Evolutionary conservation across 2,888 invertebrate genomes (phyloP).

Genomic region (Sinopyrophorus schimmeli): DNA sequence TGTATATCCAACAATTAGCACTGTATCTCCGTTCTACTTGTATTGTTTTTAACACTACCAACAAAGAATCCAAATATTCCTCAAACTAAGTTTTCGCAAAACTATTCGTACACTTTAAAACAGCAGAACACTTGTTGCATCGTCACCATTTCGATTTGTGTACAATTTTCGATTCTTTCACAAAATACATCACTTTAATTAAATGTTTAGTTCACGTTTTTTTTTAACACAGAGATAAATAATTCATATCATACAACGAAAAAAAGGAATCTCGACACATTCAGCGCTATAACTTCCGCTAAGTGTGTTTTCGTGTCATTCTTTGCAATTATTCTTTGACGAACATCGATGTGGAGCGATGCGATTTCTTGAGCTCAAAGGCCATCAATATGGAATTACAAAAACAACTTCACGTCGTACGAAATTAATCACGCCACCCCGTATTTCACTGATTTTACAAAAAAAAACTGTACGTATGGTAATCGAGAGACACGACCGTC

Average conservation of each 20-base stretch:
- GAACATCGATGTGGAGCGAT: slow-evolving; percentile 11
- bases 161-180: slow-evolving; percentile 40
- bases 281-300: slow-evolving; percentile 31
- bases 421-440: too few species aligned
- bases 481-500: not conserved
- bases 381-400: too few species aligned
- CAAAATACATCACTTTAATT: slow-evolving; percentile 42
- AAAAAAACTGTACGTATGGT: not conserved
- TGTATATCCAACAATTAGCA: slow-evolving; percentile 47
- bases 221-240: slow-evolving; percentile 15
- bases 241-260: slow-evolving; percentile 20
- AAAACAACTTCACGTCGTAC: too few species aligned
- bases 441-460: too few species aligned
- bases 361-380: too few species aligned
- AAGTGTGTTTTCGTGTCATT: slow-evolving; percentile 50
- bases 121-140: slow-evolving; percentile 12
- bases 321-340: slow-evolving; percentile 25
- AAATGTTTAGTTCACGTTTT: slow-evolving; percentile 18
- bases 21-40: slow-evolving; percentile 44
- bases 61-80: not conserved
- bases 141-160: slow-evolving; percentile 44
- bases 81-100: not conserved
- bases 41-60: slow-evolving; percentile 38
- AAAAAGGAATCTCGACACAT: too few species aligned
- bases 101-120: slow-evolving; percentile 7